A percentile compares a stretch with the other conserved stretches of the same genome.
phyloP scores from a whole-genome alignment of 2,113 vertebrate genomes.

The Crotalus tigris region DNA sequence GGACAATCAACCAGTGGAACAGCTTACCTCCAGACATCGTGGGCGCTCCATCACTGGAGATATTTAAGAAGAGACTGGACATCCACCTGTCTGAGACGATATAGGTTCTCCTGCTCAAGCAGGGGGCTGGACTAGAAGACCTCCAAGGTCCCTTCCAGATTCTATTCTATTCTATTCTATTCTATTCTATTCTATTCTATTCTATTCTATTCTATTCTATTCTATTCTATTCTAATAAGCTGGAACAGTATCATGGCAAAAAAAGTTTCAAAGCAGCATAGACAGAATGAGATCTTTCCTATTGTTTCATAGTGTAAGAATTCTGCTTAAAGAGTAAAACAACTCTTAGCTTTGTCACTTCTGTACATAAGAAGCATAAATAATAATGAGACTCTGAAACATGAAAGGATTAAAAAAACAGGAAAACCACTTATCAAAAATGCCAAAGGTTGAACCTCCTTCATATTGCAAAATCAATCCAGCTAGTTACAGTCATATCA shows the following conservation, averaged over 20 bases:
- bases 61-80: too few species aligned
- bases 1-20: too few species aligned
- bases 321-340: conserved; percentile 6
- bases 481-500: conserved; percentile 61
- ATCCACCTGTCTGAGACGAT: too few species aligned
- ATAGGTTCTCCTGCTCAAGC: too few species aligned
- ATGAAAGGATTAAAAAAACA: conserved; percentile 56
- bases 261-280: background rate
- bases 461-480: conserved; percentile 64
- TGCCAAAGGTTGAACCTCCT: conserved; percentile 46
- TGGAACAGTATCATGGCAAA: background rate
- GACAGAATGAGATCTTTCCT: conserved; percentile 16
- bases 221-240: background rate
- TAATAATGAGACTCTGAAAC: conserved; percentile 25
- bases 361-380: conserved; percentile 25
- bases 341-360: background rate
- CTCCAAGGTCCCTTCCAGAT: too few species aligned
- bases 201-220: too few species aligned
- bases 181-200: too few species aligned
- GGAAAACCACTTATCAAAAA: conserved; percentile 55
- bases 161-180: too few species aligned
- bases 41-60: too few species aligned
- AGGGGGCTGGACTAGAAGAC: too few species aligned
- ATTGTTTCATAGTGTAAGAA: background rate
- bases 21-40: too few species aligned